Base-by-base conservation (phyloP, 1,140 invertebrate genomes). In the Drosophila tani region DNA sequence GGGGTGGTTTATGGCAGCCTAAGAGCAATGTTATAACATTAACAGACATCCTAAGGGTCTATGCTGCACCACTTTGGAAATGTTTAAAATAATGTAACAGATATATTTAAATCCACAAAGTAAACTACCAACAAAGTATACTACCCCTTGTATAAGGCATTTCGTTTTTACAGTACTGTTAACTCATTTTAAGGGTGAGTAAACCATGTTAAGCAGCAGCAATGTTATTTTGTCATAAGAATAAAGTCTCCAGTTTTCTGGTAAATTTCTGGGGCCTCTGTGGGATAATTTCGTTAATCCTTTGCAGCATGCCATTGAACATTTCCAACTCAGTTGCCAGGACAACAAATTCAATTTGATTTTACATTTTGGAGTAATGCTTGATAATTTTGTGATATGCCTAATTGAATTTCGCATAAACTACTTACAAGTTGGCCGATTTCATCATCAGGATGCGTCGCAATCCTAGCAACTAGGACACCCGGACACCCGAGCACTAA, bases 361-460 rank as follows among this genome's bases (percentile, higher is more conserved):
- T 82, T 82, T 69, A 58, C 68, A 79, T 75, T 59, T 43, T 24
- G 12, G 21, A 24, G 40, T 45, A 45, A 35, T 46, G 50, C 24
- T 40, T 62, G 40, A 79, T 82, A 75, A 75, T 76, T 46, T 76
- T 62, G 40, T 75, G 58, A 49, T 59, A 51, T 60, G 67, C 38
- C 70, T 76, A 82, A 86, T 81, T 87, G 70, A 79, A 62, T 86
- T 76, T 53, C 46, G 50, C 47, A 60, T 66, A 60, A 70, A 70
- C 71, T 70, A 53, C 50, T 47, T 41, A 62, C 41, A 46, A 63
- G 62, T 74, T 49, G 35, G 19, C n/a, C 15, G 41, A 74, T 50
- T 74, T 27, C 12, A 46, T 50, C 21, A 32, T 29, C 19, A 46
- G 11, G 41, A 8, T 29, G 6, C 8, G 19, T 46, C 41, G 46